These are phyloP conservation scores for Aproaerema taeniolella DNA, from an alignment of 2,888 invertebrate species.

Conservation along the genomic window DNA sequence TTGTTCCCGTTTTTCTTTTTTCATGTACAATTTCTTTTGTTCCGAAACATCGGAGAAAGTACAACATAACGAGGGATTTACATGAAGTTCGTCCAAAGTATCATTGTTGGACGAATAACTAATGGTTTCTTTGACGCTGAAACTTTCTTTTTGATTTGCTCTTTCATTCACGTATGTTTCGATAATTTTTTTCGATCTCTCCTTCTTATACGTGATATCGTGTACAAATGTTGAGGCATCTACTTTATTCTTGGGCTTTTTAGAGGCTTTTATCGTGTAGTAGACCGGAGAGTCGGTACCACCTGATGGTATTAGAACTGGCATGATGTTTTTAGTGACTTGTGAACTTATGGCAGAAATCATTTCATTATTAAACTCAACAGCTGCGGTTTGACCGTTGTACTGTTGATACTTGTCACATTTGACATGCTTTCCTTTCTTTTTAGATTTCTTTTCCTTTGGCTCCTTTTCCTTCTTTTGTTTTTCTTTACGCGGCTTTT, in stretches of 20 bases:
- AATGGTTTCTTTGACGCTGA: slow-evolving; percentile 36
- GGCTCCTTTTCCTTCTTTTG: slow-evolving; percentile 5
- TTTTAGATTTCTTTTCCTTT: slow-evolving; percentile 12
- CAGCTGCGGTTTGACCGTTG: slow-evolving; percentile 23
- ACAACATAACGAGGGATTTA: slow-evolving; percentile 51
- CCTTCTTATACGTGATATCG: slow-evolving; percentile 33
- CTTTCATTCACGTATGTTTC: slow-evolving; percentile 36
- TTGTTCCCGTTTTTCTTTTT: slow-evolving; percentile 25
- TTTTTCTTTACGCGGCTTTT: slow-evolving; percentile 20
- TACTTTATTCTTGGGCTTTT: slow-evolving; percentile 35
- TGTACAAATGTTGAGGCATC: no score
- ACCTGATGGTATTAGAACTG: slow-evolving; percentile 47
- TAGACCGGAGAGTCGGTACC: slow-evolving; percentile 31
- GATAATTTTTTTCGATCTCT: slow-evolving; percentile 32
- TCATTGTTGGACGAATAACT: slow-evolving; percentile 45
- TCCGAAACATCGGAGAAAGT: slow-evolving; percentile 54
- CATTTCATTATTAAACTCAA: slow-evolving; percentile 21
- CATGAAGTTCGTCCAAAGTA: slow-evolving; percentile 54
- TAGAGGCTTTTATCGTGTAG: slow-evolving; percentile 51
- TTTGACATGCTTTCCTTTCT: slow-evolving; percentile 21
- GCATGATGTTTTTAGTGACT: slow-evolving; percentile 55
- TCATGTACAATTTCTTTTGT: slow-evolving; percentile 37
- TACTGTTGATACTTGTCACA: slow-evolving; percentile 41
- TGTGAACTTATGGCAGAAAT: no score
- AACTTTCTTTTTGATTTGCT: slow-evolving; percentile 29